Evolutionary conservation across 2,888 invertebrate species (phyloP), one percentile per base, ranked within the genome.

Genomic region (Eutolmus rufibarbis): DNA sequence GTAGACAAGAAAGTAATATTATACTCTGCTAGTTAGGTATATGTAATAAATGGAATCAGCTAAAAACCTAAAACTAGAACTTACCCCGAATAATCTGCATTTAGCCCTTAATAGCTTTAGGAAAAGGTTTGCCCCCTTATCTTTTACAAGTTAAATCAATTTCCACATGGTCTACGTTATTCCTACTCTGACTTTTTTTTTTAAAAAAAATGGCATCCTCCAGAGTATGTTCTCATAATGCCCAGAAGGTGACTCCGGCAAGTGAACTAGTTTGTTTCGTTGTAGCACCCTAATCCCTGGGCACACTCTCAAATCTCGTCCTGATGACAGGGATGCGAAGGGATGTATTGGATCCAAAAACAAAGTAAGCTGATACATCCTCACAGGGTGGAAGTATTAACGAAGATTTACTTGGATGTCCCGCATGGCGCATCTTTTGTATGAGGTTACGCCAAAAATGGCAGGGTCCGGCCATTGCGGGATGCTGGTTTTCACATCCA

Each of bases 401-500:
- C 34, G 77, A 77, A 77, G 77, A 77, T 77, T 77, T 77, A 77
- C 77, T 37, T 19, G 12, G 77, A 40, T 40, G 40, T 66, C 66
- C 28, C 66, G 66, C 66, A 66, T 66, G 19, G 66, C 66, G 66
- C 66, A 66, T 66, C 66, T 23, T 66, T 66, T 66, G 66, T 23
- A 40, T 12, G 66, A 66, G 19, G 66, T 66, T 66, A 66, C 28
- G 66, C 66, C 66, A 66, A 66, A 66, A 66, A 66, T 66, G 66
- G 66, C 66, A 66, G 66, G 66, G 34, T 40, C 23, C 40, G 77
- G 9, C 34, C 37, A 77, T 79, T 79, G 79, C 19, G 79, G 46
- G 76, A 28, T 28, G 79, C 43, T 28, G 37, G 79, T 79, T 79
- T 79, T 79, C 43, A 43, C 46, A 79, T 79, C 79, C 79, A 79